phyloP scores from a whole-genome alignment of 2,888 invertebrate genomes.

The Cosmia trapezina region DNA sequence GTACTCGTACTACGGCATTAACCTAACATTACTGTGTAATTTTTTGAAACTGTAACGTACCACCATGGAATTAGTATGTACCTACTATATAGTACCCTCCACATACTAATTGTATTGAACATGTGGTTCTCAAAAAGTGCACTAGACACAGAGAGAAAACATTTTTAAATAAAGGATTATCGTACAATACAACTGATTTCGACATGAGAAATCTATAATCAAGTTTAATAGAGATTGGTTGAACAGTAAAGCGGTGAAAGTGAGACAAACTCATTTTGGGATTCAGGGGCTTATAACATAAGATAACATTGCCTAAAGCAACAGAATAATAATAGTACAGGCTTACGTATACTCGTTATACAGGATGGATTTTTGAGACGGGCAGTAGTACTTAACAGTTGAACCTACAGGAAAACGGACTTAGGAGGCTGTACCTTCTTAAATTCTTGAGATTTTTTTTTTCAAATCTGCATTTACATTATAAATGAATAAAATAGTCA shows the following conservation, averaged over 20 bases:
- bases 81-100: too few species aligned
- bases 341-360: constrained; percentile 2
- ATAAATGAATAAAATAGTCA: too few species aligned
- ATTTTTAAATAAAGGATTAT: not conserved
- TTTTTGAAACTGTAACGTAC: not conserved
- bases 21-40: too few species aligned
- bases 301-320: constrained; percentile 16
- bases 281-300: constrained; percentile 26
- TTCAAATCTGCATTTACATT: too few species aligned
- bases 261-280: constrained; percentile 34
- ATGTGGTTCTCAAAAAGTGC: not conserved
- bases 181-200: not conserved
- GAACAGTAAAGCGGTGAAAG: not conserved
- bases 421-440: too few species aligned
- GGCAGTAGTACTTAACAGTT: too few species aligned
- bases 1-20: too few species aligned
- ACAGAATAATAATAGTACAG: constrained; percentile 36
- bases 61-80: not conserved
- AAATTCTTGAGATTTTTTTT: too few species aligned
- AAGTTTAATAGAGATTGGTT: constrained; percentile 3
- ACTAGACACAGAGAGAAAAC: too few species aligned
- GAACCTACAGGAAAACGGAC: too few species aligned
- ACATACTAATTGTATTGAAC: too few species aligned
- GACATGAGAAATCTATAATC: not conserved
- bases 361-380: not conserved